Evolutionary conservation across 2,888 invertebrate species (phyloP), one percentile per base, ranked within the genome.

Genomic region (Azorinus chamasolen): DNA sequence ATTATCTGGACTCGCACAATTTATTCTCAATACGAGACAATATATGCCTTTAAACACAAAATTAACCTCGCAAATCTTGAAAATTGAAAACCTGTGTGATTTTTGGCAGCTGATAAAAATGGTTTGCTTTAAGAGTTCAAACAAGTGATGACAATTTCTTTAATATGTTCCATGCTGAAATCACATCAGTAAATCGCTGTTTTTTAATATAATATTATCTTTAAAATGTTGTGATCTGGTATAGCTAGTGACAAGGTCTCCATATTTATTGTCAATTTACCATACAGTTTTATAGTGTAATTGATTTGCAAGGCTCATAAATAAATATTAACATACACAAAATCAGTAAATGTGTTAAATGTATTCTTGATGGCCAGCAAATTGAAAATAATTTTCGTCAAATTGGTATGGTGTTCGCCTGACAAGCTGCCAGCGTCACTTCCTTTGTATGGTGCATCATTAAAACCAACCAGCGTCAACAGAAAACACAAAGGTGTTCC

Each of bases 231-330:
- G n/a, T 62, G 70, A 73, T 62, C 70, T 65, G 70, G 69, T 69
- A 69, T 54, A 14, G 18, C 18, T 45, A 54, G 43, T 69, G 73
- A 79, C 66, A 62, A 16, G 55, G 43, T 57, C 57, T 24, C 41
- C 62, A 79, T 73, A 46, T 79, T 79, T 79, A 79, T 79, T 61
- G 65, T 62, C 73, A 73, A 79, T 79, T 79, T 70, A 73, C 69
- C 41, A 51, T 57, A 65, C 64, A 61, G 50, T 50, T 61, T 65
- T 79, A 66, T 70, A 45, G 62, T 53, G 61, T 73, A 74, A 79
- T 79, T 79, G 78, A 79, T 65, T 79, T 70, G 48, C 50, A 54
- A 55, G 25, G 62, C 58, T 46, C 62, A 70, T 79, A 79, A 79
- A 79, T 73, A 66, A 74, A 72, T 55, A 77, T 77, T 71, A 76